Base-by-base conservation (phyloP, 2,113 vertebrate genomes). In the Varanus salvator region DNA sequence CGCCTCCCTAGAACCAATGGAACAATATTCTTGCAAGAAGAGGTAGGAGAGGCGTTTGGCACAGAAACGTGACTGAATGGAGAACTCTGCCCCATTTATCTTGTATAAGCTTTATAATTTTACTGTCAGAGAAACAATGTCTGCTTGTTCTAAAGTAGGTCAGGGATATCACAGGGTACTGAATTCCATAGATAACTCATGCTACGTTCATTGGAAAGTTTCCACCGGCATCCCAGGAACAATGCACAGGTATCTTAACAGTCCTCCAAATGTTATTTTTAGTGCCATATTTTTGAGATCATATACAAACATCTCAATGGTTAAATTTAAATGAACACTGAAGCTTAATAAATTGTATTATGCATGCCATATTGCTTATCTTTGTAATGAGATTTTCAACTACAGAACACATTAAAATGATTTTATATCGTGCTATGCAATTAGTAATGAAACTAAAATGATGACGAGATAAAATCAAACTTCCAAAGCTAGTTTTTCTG, bases 341-440 rank as follows among this genome's bases (percentile, higher is more conserved):
- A n/a, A 91, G 82, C 91, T 95, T 83, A 93, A 44, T 93, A 85
- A n/a, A 50, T 44, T 72, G 1, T 2, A 14, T 54, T 80, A 57
- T 31, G 68, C 48, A 72, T 0, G 87, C 6, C 2, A 81, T 86
- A 92, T 92, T 95, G 96, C 38, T 44, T 94, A 94, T 93, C 82
- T 80, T 71, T 44, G 81, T 93, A 95, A 95, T 95, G 88, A 92
- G 93, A 78, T 92, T 94, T 96, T 95, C 90, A 95, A 90, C 92
- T 90, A 91, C 75, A 76, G 84, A 92, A 90, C 91, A 90, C 87
- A 90, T 92, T 94, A 80, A 90, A 89, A 90, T 92, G 91, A 92
- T 92, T 96, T 93, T 91, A 90, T 86, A 93, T 87, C 76, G 84
- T 90, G 81, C 84, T 1, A 31, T 88, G 92, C 92, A 93, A 94